These are phyloP conservation scores for Glossophaga mutica DNA, from an alignment of 2,797 vertebrate genomes.

Conservation along the genomic window DNA sequence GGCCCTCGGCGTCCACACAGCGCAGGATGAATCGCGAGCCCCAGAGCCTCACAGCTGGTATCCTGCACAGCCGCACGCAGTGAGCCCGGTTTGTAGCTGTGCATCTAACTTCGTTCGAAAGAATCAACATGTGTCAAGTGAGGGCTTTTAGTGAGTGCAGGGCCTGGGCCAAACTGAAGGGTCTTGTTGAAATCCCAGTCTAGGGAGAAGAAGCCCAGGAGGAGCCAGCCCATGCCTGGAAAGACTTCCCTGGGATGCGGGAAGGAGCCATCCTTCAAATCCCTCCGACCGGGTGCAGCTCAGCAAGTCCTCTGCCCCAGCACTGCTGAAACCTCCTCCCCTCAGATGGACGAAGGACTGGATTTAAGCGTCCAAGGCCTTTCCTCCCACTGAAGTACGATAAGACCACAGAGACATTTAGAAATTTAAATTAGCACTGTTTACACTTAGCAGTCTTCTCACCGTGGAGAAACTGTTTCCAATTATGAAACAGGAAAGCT, in stretches of 20 bases:
- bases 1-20: neutral
- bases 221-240: neutral
- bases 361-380: neutral
- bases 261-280: neutral
- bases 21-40: neutral
- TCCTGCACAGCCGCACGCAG: neutral
- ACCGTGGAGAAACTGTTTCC: constrained; percentile 40
- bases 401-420: neutral
- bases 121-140: neutral
- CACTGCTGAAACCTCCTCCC: neutral
- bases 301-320: neutral
- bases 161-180: neutral
- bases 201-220: neutral
- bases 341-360: neutral
- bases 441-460: constrained; percentile 49
- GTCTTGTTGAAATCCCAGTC: neutral
- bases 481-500: constrained; percentile 51
- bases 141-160: neutral
- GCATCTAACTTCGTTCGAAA: neutral
- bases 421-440: constrained; percentile 55
- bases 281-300: neutral
- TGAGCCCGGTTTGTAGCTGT: neutral
- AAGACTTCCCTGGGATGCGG: neutral
- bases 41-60: too few species aligned
- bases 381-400: constrained; percentile 3